Evolutionary conservation across 2,888 invertebrate genomes (phyloP).

Genomic region (Drosophila multiciliata): DNA sequence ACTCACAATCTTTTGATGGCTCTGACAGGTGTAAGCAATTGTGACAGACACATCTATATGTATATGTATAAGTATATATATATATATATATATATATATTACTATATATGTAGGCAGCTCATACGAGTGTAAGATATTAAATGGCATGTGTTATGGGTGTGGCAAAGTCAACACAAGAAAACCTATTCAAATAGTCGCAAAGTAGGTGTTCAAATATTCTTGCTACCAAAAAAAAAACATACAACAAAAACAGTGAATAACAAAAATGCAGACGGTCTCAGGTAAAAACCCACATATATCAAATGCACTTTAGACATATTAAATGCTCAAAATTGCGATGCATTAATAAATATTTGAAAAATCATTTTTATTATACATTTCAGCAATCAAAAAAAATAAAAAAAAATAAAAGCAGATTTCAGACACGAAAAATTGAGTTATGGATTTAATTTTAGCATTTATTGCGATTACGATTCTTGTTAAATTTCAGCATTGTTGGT

Average conservation of each 20-base stretch:
- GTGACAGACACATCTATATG: constrained; percentile 30
- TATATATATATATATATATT: background rate
- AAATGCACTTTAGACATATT: background rate
- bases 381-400: background rate
- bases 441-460: background rate
- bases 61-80: background rate
- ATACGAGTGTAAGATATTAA: constrained; percentile 32
- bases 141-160: constrained; percentile 39
- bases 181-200: constrained; percentile 46
- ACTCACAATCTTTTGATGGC: constrained; percentile 63
- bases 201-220: constrained; percentile 49
- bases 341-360: background rate
- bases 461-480: background rate
- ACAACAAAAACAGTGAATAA: constrained; percentile 8
- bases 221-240: constrained; percentile 13
- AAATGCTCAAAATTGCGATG: background rate
- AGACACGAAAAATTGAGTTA: background rate
- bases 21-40: constrained; percentile 61
- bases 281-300: constrained; percentile 5
- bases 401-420: background rate
- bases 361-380: background rate
- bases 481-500: background rate
- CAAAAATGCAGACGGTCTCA: constrained; percentile 14
- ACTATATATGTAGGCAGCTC: background rate
- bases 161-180: constrained; percentile 48